phyloP scores from a whole-genome alignment of 2,113 vertebrate species.

The Corythaixoides concolor region DNA sequence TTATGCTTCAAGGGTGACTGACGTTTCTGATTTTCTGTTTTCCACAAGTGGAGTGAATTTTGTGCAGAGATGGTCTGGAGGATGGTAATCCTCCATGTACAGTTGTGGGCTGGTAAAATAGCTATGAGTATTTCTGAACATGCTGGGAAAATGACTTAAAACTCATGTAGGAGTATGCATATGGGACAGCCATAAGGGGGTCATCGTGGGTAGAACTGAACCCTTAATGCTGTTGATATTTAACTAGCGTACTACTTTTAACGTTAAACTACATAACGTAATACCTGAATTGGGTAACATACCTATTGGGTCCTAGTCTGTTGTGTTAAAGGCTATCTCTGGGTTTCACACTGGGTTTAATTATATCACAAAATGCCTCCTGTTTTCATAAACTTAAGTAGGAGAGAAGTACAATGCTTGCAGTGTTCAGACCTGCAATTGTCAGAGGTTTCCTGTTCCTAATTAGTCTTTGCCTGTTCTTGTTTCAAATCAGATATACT shows the following conservation, averaged over 20 bases:
- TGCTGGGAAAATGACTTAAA: not conserved
- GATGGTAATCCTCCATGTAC: not conserved
- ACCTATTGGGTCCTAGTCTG: not conserved
- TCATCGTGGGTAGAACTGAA: not conserved
- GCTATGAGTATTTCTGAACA: not conserved
- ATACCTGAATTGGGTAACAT: not conserved
- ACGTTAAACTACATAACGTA: not conserved
- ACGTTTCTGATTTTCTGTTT: not conserved
- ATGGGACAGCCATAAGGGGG: not conserved
- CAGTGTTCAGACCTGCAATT: slow-evolving; percentile 25
- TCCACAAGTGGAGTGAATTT: not conserved
- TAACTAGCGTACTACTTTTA: not conserved
- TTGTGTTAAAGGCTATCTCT: not conserved
- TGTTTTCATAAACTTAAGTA: not conserved
- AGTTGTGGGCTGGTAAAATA: not conserved
- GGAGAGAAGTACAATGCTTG: slow-evolving; percentile 10
- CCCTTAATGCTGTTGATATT: not conserved
- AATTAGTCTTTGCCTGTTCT: slow-evolving; percentile 2
- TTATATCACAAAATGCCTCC: not conserved
- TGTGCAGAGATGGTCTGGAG: not conserved
- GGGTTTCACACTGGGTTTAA: not conserved
- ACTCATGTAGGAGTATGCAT: not conserved
- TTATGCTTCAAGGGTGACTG: not conserved
- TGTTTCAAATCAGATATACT: slow-evolving; percentile 28
- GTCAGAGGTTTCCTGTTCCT: slow-evolving; percentile 23